phyloP scores from a whole-genome alignment of 2,888 invertebrate species.

The Lasioglossum vierecki region DNA sequence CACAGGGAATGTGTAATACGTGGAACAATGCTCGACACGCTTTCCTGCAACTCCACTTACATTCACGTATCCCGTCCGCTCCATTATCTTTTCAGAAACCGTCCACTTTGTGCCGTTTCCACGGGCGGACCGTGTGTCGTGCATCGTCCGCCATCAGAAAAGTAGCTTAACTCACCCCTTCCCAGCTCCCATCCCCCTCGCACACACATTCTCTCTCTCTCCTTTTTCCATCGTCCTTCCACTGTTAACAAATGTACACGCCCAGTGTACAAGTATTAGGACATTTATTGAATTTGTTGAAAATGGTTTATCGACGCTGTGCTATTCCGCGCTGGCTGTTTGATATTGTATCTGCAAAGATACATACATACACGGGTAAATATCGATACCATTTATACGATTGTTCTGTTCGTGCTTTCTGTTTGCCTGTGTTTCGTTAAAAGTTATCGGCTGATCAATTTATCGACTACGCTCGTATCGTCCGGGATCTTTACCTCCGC shows the following conservation, averaged over 20 bases:
- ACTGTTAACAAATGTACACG: background rate
- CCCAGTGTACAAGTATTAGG: background rate
- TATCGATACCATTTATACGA: background rate
- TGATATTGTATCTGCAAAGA: background rate
- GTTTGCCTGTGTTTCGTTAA: background rate
- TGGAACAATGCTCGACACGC: constrained; percentile 73
- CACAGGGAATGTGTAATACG: constrained; percentile 73
- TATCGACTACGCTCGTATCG: background rate
- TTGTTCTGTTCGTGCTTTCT: background rate
- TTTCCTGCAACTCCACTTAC: constrained; percentile 71
- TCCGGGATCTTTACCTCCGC: background rate
- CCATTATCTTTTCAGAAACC: constrained; percentile 72
- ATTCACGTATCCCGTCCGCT: constrained; percentile 68
- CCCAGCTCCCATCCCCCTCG: background rate
- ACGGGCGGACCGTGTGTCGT: constrained; percentile 29
- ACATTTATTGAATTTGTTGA: constrained; percentile 2
- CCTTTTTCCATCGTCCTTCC: background rate
- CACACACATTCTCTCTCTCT: background rate
- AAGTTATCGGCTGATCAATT: background rate
- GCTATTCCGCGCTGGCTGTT: background rate
- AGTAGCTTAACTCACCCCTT: constrained; percentile 39
- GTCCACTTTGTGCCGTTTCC: constrained; percentile 70
- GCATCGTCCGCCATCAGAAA: constrained; percentile 16
- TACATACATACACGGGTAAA: background rate
- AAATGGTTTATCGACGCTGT: background rate